A percentile compares a stretch with the other conserved stretches of the same genome.
Conservation (phyloP, 2,888 invertebrate species). For the Hofmannophila pseudospretella region DNA sequence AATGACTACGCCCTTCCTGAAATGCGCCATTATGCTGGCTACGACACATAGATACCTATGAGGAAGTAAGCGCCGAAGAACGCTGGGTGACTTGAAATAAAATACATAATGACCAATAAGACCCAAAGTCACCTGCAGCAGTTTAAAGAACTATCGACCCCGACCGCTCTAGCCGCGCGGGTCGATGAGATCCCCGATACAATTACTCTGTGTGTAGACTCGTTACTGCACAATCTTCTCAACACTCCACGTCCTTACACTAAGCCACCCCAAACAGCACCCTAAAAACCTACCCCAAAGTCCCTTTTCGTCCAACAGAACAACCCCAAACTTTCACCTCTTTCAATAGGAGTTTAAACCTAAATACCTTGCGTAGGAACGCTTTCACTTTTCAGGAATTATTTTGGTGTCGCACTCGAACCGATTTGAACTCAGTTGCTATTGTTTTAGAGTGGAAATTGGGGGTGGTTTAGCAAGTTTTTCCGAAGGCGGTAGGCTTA, state of each 20-base stretch:
- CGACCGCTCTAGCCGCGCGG: slow-evolving; percentile 38
- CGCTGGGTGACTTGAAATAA: too few species aligned
- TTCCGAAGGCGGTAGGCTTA: slow-evolving; percentile 70
- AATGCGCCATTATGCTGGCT: too few species aligned
- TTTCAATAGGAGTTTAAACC: slow-evolving; percentile 76
- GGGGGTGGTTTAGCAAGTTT: slow-evolving; percentile 31
- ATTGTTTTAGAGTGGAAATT: slow-evolving; percentile 35
- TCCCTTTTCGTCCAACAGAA: slow-evolving; percentile 25
- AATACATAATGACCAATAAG: slow-evolving; percentile 21
- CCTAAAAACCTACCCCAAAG: slow-evolving; percentile 30
- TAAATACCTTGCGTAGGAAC: slow-evolving; percentile 74
- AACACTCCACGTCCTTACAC: slow-evolving; percentile 38
- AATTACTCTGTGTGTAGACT: slow-evolving; percentile 70
- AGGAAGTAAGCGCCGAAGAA: too few species aligned
- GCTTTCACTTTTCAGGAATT: slow-evolving; percentile 78
- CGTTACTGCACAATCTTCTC: slow-evolving; percentile 72
- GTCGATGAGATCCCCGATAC: slow-evolving; percentile 72
- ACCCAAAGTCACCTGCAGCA: slow-evolving; percentile 28
- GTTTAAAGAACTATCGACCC: slow-evolving; percentile 30
- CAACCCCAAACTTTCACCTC: slow-evolving; percentile 71
- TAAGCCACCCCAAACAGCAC: slow-evolving; percentile 31
- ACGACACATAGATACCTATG: too few species aligned
- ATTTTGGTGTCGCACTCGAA: slow-evolving; percentile 35
- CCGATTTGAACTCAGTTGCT: slow-evolving; percentile 39
- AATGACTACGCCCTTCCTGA: too few species aligned